phyloP scores from a whole-genome alignment of 2,797 vertebrate genomes.

The Prunella strophiata region DNA sequence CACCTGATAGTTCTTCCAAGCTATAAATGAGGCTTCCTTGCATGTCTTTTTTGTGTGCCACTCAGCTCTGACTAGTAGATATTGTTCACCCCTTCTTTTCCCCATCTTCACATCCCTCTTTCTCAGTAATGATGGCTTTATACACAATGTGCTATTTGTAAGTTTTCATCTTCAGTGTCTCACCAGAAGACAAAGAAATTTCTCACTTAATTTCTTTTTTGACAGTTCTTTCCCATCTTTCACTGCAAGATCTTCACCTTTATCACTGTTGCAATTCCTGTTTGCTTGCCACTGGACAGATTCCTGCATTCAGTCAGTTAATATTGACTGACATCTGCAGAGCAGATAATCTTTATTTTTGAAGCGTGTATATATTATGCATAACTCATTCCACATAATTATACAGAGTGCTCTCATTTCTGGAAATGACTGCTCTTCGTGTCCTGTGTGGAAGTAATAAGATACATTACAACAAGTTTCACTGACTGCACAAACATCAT shows the following conservation, averaged over 20 bases:
- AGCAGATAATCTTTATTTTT: slow-evolving; percentile 20
- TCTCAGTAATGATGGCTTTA: neutral
- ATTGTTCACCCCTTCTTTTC: neutral
- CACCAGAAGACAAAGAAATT: neutral
- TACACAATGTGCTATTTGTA: neutral
- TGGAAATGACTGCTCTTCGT: slow-evolving; percentile 44
- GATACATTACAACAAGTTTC: neutral
- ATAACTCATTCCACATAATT: slow-evolving; percentile 36
- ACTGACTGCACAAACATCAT: neutral
- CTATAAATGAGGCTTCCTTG: neutral
- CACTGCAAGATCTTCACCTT: neutral
- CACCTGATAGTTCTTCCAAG: neutral
- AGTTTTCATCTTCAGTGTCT: neutral
- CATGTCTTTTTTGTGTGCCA: neutral
- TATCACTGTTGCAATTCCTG: neutral
- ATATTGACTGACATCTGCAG: neutral
- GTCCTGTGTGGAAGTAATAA: neutral
- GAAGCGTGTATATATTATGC: slow-evolving; percentile 13
- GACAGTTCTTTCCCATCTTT: neutral
- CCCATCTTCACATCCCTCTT: neutral
- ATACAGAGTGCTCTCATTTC: slow-evolving; percentile 43
- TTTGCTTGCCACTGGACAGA: neutral
- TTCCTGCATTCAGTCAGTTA: neutral
- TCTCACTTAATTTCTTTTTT: neutral
- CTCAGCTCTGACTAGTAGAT: neutral